These are phyloP conservation scores for Bicyclus anynana DNA, from an alignment of 1,140 invertebrate species.

Conservation along the genomic window DNA sequence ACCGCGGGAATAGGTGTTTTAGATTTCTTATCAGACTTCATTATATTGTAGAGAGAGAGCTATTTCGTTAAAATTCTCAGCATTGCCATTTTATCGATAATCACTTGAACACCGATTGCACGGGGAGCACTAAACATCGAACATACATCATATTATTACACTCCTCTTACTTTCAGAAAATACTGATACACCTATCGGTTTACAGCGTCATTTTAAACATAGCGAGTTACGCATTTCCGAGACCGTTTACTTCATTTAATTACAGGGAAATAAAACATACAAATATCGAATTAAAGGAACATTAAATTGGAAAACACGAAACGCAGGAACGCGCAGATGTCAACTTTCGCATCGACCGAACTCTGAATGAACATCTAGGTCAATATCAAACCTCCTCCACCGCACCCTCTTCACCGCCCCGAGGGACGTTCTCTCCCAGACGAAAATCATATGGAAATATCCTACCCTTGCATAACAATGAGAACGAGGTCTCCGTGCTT, in stretches of 20 bases:
- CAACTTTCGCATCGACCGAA: slow-evolving; percentile 75
- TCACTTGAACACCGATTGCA: slow-evolving; percentile 33
- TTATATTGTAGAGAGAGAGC: slow-evolving; percentile 12
- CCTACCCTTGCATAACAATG: slow-evolving; percentile 25
- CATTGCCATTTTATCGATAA: slow-evolving; percentile 34
- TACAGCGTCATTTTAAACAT: slow-evolving; percentile 4
- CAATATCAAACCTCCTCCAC: slow-evolving; percentile 70
- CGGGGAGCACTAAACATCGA: slow-evolving; percentile 31
- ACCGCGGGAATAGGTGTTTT: slow-evolving; percentile 47
- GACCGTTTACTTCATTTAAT: slow-evolving; percentile 18
- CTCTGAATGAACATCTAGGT: slow-evolving; percentile 77
- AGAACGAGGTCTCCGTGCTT: slow-evolving; percentile 11
- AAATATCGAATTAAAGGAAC: slow-evolving; percentile 43
- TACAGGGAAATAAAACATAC: slow-evolving; percentile 15
- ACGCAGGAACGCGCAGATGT: slow-evolving; percentile 74
- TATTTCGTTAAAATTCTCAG: slow-evolving; percentile 15
- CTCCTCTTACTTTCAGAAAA: slow-evolving; percentile 11
- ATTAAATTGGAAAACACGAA: slow-evolving; percentile 67
- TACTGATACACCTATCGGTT: slow-evolving; percentile 4
- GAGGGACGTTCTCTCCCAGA: slow-evolving; percentile 51
- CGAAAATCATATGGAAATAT: slow-evolving; percentile 56
- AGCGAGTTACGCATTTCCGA: background rate
- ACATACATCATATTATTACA: slow-evolving; percentile 44
- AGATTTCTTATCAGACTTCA: slow-evolving; percentile 33
- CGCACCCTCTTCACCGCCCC: slow-evolving; percentile 39